Base-by-base conservation (phyloP, 2,888 invertebrate genomes). In the Himalopsyche anomala region DNA sequence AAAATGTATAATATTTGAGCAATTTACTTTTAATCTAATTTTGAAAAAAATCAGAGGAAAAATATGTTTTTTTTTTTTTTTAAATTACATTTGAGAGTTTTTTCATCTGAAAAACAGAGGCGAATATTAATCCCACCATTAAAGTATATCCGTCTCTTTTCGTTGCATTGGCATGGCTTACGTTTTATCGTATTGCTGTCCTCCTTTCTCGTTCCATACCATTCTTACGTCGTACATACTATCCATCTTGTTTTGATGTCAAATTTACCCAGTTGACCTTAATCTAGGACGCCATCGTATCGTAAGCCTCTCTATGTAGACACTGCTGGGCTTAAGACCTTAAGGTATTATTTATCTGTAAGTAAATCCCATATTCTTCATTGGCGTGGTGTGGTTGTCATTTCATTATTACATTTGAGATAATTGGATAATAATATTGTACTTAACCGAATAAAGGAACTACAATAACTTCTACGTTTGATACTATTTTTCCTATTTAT, bases 261-360 rank as follows among this genome's bases (percentile, higher is more conserved):
- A 62, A 62, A 62, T 62, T 19, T 62, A 62, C 62, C 62, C 62
- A 11, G 62, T 28, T 62, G 62, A 62, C 62, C 62, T 62, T 62
- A 62, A 62, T 62, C 62, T 62, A 62, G 62, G 62, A 62, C 62
- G 28, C 62, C 19, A 62, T 19, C 11, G 62, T 62, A 62, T 62
- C 62, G 62, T 62, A 62, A 62, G 62, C 28, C 62, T 62, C 6
- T 62, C 19, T 19, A n/a, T 28, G 9, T 19, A 62, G 62, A 62
- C 62, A 28, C 28, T 19, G 62, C 62, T 6, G 62, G 28, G 62
- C 19, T 19, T 62, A 42, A 85, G 85, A 81, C 85, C 79, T 81
- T 79, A 54, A 62, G 62, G 85, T 85, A 85, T 85, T 85, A 85
- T 85, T 82, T 85, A 85, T 85, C 54, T 82, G 51, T 42, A 81